Percentiles rank a stretch among this genome's conserved stretches.
Conservation (phyloP, 2,888 invertebrate genomes). For the Thereva nobilitata region DNA sequence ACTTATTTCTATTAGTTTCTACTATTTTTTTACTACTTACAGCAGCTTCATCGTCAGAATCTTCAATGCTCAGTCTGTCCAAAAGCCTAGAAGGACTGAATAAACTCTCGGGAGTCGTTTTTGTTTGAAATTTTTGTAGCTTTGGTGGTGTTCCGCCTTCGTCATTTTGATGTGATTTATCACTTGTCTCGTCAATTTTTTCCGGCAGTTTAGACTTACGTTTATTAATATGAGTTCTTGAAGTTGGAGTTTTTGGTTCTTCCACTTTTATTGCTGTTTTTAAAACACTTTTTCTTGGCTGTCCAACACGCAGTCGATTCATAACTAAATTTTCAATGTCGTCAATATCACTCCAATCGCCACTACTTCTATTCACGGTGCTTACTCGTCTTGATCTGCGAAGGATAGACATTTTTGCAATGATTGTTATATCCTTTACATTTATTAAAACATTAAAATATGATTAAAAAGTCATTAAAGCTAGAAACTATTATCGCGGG, state of each 20-base stretch:
- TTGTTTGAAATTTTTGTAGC: slow-evolving; percentile 45
- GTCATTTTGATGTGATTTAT: not conserved
- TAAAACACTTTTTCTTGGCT: slow-evolving; percentile 33
- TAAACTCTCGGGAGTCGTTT: slow-evolving; percentile 43
- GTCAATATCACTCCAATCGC: slow-evolving; percentile 8
- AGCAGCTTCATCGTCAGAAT: slow-evolving; percentile 39
- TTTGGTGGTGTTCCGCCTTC: slow-evolving; percentile 52
- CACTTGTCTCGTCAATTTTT: not conserved
- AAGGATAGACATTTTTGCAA: slow-evolving; percentile 49
- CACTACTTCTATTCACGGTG: slow-evolving; percentile 46
- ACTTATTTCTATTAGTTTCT: slow-evolving; percentile 48
- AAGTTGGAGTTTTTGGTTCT: slow-evolving; percentile 10
- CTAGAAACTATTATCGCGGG: too few species aligned
- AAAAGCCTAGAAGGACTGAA: slow-evolving; percentile 54
- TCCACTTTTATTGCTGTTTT: not conserved
- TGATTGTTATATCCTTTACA: too few species aligned
- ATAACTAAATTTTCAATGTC: slow-evolving; percentile 43
- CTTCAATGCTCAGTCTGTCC: slow-evolving; percentile 54
- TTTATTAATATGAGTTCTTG: slow-evolving; percentile 8
- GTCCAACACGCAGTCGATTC: slow-evolving; percentile 44
- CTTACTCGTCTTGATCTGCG: slow-evolving; percentile 54
- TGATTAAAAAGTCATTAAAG: too few species aligned
- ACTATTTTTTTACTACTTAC: slow-evolving; percentile 24
- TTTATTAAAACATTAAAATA: too few species aligned
- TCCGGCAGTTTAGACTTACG: slow-evolving; percentile 2